A percentile compares a stretch with the other conserved stretches of the same genome.
These are phyloP conservation scores for Australoheros scitulus DNA, from an alignment of 2,113 vertebrate genomes.

Conservation along the genomic window DNA sequence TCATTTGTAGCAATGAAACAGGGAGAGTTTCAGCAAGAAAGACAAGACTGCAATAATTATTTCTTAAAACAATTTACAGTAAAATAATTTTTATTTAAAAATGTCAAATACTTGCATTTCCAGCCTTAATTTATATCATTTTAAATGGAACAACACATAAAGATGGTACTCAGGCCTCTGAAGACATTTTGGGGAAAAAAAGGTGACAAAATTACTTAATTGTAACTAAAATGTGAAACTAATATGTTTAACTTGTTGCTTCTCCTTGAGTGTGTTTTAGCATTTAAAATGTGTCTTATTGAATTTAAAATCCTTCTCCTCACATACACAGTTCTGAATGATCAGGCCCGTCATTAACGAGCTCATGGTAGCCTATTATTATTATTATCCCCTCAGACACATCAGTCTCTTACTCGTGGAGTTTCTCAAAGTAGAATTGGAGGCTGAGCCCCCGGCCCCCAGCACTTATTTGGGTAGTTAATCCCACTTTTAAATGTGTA, in stretches of 20 bases:
- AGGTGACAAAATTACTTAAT: not conserved
- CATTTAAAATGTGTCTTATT: not conserved
- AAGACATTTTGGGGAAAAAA: not conserved
- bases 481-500: not conserved
- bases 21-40: not conserved
- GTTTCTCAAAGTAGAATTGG: not conserved
- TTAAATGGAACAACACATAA: not conserved
- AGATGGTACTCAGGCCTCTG: not conserved
- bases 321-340: not conserved
- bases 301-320: not conserved
- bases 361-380: too few relatives aligned
- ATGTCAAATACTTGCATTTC: not conserved
- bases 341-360: not conserved
- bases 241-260: not conserved
- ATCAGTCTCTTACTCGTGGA: not conserved
- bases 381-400: not conserved
- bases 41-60: not conserved
- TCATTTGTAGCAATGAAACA: not conserved
- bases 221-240: not conserved
- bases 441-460: not conserved
- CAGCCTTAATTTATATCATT: too few relatives aligned
- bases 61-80: not conserved
- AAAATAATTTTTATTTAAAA: fast-evolving
- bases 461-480: not conserved
- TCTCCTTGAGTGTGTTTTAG: not conserved